These are phyloP conservation scores for Eupeodes corollae DNA, from an alignment of 1,140 invertebrate genomes.

Conservation along the genomic window DNA sequence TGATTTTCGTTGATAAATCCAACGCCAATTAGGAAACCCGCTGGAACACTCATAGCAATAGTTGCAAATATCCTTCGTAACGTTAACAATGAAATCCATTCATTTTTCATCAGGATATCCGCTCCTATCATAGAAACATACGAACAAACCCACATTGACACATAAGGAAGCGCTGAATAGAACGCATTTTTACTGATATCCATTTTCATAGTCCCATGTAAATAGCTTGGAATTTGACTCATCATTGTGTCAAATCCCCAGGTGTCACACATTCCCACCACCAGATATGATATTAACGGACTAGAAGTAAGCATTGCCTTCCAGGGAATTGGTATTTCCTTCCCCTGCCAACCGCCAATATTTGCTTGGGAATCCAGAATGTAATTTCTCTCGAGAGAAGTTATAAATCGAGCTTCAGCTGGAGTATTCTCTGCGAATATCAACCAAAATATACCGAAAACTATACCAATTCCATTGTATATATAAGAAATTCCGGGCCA, in stretches of 20 bases:
- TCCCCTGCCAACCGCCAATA: not conserved
- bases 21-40: conserved; percentile 48
- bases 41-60: conserved; percentile 50
- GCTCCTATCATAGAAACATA: conserved; percentile 53
- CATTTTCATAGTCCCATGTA: conserved; percentile 69
- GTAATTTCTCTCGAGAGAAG: conserved; percentile 19
- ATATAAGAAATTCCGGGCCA: conserved; percentile 70
- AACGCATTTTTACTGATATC: conserved; percentile 64
- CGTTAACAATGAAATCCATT: conserved; percentile 41
- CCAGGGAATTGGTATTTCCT: conserved; percentile 48
- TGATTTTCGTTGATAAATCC: conserved; percentile 46
- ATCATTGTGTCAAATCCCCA: conserved; percentile 92
- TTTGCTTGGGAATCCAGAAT: conserved; percentile 4
- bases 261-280: conserved; percentile 76
- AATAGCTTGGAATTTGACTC: conserved; percentile 83
- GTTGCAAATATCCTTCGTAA: conserved; percentile 58
- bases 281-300: conserved; percentile 74
- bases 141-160: conserved; percentile 56
- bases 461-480: conserved; percentile 49
- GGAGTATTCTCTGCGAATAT: conserved; percentile 55
- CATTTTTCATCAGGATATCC: conserved; percentile 48
- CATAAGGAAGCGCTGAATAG: conserved; percentile 72
- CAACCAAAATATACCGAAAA: conserved; percentile 50
- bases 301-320: conserved; percentile 57
- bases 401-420: conserved; percentile 43